Percentiles rank a stretch among this genome's conserved stretches.
Evolutionary conservation across 1,140 invertebrate species (phyloP).

Genomic region (Schlechtendalia chinensis): DNA sequence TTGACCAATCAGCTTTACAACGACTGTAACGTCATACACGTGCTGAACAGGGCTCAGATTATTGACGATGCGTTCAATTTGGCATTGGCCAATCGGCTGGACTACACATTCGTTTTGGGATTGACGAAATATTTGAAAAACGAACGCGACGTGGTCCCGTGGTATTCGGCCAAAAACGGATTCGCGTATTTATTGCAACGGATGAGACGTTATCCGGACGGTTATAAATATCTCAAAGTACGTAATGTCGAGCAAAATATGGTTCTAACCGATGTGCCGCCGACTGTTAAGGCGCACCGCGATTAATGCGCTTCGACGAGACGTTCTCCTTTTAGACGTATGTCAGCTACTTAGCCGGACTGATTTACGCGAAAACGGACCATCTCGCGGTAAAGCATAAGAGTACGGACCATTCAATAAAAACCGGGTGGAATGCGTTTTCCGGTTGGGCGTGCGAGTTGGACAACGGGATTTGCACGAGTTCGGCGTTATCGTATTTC

Average conservation of each 20-base stretch:
- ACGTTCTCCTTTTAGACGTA: not conserved
- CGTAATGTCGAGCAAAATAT: not conserved
- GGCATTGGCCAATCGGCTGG: constrained; percentile 56
- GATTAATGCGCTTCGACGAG: not conserved
- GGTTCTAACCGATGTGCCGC: too few species aligned
- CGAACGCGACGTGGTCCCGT: constrained; percentile 62
- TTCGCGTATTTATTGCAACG: constrained; percentile 21
- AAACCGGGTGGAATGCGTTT: constrained; percentile 27
- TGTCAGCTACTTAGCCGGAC: constrained; percentile 2
- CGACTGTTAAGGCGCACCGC: not conserved
- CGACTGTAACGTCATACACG: constrained; percentile 42
- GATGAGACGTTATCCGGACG: not conserved
- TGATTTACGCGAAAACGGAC: not conserved
- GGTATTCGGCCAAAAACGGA: constrained; percentile 57
- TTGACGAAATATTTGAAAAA: constrained; percentile 57
- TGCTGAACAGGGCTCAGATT: constrained; percentile 60
- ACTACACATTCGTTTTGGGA: constrained; percentile 58
- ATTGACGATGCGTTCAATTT: constrained; percentile 65
- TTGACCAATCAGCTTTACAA: constrained; percentile 43
- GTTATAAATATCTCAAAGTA: constrained; percentile 21
- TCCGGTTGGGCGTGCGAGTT: constrained; percentile 20
- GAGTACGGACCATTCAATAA: not conserved
- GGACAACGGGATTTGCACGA: not conserved
- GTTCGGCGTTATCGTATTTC: not conserved
- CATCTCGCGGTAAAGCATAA: not conserved